These are phyloP conservation scores for Spizella passerina DNA, from an alignment of 2,797 vertebrate species.

Conservation along the genomic window DNA sequence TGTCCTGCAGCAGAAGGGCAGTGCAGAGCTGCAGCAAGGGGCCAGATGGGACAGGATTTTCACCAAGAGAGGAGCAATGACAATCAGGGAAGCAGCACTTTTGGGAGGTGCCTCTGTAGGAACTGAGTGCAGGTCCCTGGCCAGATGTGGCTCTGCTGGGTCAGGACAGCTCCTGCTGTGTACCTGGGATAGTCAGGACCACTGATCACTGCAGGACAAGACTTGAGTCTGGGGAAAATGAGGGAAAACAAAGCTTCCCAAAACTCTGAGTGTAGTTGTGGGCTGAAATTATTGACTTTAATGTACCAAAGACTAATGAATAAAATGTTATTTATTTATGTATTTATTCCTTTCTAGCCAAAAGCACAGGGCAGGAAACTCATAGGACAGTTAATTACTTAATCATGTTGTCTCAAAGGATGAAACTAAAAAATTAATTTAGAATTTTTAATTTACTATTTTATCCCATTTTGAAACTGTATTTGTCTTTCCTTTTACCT, in stretches of 20 bases:
- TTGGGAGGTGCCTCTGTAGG: not conserved
- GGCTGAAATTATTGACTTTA: not conserved
- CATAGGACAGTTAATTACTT: slow-evolving; percentile 39
- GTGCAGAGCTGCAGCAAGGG: not conserved
- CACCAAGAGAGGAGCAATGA: not conserved
- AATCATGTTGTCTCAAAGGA: slow-evolving; percentile 41
- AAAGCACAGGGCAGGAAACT: not conserved
- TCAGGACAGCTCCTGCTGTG: not conserved
- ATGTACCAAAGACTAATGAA: not conserved
- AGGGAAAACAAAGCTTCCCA: not conserved
- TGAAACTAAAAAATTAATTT: slow-evolving; percentile 51
- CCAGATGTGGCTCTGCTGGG: not conserved
- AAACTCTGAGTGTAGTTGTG: not conserved
- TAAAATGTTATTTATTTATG: not conserved
- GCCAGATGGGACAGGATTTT: not conserved
- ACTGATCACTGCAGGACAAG: not conserved
- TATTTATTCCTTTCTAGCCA: not conserved
- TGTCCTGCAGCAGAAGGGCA: not conserved
- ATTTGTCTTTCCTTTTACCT: not conserved
- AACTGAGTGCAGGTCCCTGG: not conserved
- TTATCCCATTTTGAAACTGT: not conserved
- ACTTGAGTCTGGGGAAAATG: not conserved
- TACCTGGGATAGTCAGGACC: not conserved
- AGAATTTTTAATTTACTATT: not conserved
- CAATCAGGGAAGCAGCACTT: not conserved